Conservation (phyloP, 1,140 invertebrate genomes). For the Mercenaria mercenaria region DNA sequence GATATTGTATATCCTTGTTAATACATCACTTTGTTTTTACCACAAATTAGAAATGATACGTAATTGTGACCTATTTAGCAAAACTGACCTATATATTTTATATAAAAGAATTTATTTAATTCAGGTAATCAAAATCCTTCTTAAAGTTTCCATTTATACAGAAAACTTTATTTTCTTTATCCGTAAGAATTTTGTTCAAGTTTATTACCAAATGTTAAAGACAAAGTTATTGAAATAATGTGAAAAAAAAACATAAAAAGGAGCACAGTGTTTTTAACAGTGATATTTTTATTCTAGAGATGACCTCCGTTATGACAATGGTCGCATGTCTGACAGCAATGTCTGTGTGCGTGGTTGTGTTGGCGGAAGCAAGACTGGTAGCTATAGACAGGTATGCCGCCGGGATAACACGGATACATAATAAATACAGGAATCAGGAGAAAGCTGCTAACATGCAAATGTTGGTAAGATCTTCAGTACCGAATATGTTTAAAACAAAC, state of each 20-base stretch:
- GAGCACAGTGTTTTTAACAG: too few relatives aligned
- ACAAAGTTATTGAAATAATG: too few relatives aligned
- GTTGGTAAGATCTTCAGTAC: constrained; percentile 30
- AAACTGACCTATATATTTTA: background rate
- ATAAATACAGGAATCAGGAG: constrained; percentile 16
- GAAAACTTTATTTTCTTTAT: too few relatives aligned
- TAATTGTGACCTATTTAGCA: background rate
- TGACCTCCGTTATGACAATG: too few relatives aligned
- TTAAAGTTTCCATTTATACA: too few relatives aligned
- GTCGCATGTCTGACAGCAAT: background rate
- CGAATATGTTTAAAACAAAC: too few relatives aligned
- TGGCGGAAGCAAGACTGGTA: background rate
- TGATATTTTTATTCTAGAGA: too few relatives aligned
- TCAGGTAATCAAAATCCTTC: too few relatives aligned
- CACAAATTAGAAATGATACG: background rate
- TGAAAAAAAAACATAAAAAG: too few relatives aligned
- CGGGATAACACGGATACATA: constrained; percentile 44
- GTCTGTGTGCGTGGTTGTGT: background rate
- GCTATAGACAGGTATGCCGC: background rate
- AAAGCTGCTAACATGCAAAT: constrained; percentile 38
- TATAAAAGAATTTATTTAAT: background rate
- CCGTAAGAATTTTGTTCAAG: too few relatives aligned
- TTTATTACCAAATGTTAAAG: too few relatives aligned
- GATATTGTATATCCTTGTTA: background rate
- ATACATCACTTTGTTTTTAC: background rate